Conservation (phyloP, 2,888 invertebrate species). For the Liposcelis brunnea region DNA sequence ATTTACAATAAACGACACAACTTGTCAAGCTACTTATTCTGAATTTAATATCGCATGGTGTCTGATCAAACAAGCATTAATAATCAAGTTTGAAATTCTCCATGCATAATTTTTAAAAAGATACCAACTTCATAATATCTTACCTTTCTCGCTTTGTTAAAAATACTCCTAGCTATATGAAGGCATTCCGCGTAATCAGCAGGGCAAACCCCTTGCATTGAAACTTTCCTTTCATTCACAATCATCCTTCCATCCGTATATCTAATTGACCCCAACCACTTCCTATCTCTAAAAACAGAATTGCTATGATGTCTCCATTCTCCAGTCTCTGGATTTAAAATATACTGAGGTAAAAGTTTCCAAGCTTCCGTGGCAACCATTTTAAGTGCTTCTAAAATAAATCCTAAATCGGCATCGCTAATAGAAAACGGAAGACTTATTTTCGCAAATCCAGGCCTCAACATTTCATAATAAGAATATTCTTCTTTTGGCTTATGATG, state of each 20-base stretch:
- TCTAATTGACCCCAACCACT: slow-evolving; percentile 61
- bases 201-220: slow-evolving; percentile 53
- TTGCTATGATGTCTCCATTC: slow-evolving; percentile 79
- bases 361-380: slow-evolving; percentile 80
- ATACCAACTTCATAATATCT: no score
- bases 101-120: no score
- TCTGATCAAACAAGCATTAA: no score
- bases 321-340: slow-evolving; percentile 71
- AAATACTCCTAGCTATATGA: slow-evolving; percentile 59
- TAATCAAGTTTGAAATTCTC: not conserved
- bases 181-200: slow-evolving; percentile 59
- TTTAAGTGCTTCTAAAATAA: slow-evolving; percentile 64
- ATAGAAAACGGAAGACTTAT: slow-evolving; percentile 75
- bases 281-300: slow-evolving; percentile 59
- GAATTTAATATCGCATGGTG: no score
- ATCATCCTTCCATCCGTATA: slow-evolving; percentile 61
- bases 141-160: slow-evolving; percentile 52
- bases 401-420: slow-evolving; percentile 59
- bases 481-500: slow-evolving; percentile 32
- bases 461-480: slow-evolving; percentile 42
- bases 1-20: no score
- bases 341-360: slow-evolving; percentile 75
- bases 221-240: slow-evolving; percentile 50
- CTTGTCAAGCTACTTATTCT: no score
- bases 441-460: slow-evolving; percentile 73